Evolutionary conservation across 35 echinoderm and acorn worm species (phyloP).

Genomic region (Heliocidaris tuberculata): DNA sequence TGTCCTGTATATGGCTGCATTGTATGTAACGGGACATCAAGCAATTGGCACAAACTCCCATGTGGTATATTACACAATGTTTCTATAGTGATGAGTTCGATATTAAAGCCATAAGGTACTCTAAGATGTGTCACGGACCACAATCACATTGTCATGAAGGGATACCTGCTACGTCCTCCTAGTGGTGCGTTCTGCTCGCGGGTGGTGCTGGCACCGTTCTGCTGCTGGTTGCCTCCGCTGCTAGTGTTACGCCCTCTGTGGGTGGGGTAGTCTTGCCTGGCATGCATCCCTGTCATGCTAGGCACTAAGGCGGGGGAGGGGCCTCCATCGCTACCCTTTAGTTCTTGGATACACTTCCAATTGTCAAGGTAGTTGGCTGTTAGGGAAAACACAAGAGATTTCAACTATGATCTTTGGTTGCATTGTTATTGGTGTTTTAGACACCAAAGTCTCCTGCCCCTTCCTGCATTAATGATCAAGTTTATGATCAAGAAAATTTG

Average conservation of each 20-base stretch:
- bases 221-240: background rate
- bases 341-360: slow-evolving; percentile 96
- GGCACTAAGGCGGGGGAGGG: background rate
- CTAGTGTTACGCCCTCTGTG: background rate
- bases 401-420: background rate
- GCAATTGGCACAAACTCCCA: background rate
- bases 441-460: background rate
- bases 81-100: background rate
- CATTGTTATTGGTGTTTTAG: background rate
- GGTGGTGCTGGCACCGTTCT: background rate
- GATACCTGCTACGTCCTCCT: slow-evolving; percentile 36
- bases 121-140: background rate
- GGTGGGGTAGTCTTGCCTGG: background rate
- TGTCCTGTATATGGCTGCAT: background rate
- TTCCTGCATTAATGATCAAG: no score
- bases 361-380: slow-evolving; percentile 96
- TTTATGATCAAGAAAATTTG: no score
- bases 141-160: slow-evolving; percentile 30
- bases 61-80: background rate
- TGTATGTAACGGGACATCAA: background rate
- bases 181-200: background rate
- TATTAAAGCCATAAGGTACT: background rate
- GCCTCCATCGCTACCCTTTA: slow-evolving; percentile 75
- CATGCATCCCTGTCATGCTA: background rate
- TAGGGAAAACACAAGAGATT: slow-evolving; percentile 27